Evolutionary conservation across 1,140 invertebrate species (phyloP).

Genomic region (Hylaeus anthracinus): DNA sequence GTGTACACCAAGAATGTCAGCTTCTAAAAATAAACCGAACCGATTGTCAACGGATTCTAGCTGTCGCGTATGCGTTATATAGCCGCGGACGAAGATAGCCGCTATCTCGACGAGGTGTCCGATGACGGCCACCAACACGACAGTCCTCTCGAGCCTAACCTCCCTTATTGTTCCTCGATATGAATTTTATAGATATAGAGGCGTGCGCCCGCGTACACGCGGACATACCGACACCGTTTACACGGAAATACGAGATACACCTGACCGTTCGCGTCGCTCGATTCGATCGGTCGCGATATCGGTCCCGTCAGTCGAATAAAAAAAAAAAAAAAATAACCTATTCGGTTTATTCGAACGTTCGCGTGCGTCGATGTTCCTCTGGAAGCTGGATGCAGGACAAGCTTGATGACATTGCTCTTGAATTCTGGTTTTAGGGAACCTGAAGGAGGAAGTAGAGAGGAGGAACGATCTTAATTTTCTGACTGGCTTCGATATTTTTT

Average conservation of each 20-base stretch:
- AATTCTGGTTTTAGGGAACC: too few relatives aligned
- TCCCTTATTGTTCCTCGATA: constrained; percentile 59
- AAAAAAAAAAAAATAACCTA: not conserved
- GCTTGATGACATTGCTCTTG: too few relatives aligned
- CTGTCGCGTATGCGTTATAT: constrained; percentile 32
- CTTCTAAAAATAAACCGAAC: constrained; percentile 62
- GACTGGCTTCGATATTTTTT: too few relatives aligned
- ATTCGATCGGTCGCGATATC: constrained; percentile 10
- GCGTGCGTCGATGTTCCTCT: too few relatives aligned
- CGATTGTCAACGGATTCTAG: constrained; percentile 41
- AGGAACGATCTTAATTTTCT: too few relatives aligned
- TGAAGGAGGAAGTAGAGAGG: too few relatives aligned
- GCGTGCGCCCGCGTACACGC: too few relatives aligned
- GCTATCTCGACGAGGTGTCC: constrained; percentile 64
- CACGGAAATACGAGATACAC: constrained; percentile 49
- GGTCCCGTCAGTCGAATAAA: not conserved
- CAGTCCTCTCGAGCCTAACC: constrained; percentile 25
- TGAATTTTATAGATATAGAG: constrained; percentile 45
- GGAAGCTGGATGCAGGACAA: too few relatives aligned
- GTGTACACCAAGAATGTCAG: constrained; percentile 50
- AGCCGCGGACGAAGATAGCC: constrained; percentile 55
- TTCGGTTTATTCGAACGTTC: too few relatives aligned
- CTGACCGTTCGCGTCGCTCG: not conserved
- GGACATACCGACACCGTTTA: constrained; percentile 35
- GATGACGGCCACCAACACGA: constrained; percentile 61